A percentile compares a stretch with the other conserved stretches of the same genome.
Evolutionary conservation across 1,140 invertebrate genomes (phyloP).

Genomic region (Chrysoperla carnea): DNA sequence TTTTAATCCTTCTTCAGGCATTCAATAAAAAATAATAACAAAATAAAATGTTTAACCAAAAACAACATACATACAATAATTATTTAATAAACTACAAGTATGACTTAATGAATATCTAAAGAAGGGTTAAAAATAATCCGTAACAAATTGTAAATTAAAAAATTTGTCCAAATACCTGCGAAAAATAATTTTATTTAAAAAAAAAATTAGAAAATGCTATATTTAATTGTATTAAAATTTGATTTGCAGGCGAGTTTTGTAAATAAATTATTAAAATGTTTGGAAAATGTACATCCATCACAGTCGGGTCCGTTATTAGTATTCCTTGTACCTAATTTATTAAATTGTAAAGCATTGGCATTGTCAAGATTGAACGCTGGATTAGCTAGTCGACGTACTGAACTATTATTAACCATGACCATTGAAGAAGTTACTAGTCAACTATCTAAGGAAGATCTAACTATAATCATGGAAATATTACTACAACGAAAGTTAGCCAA

Average conservation of each 20-base stretch:
- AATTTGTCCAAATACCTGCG: too few species aligned
- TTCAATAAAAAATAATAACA: too few species aligned
- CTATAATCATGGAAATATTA: constrained; percentile 32
- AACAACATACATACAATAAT: too few species aligned
- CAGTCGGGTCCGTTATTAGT: constrained; percentile 44
- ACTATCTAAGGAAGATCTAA: constrained; percentile 35
- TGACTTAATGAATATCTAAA: too few species aligned
- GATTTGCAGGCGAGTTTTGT: constrained; percentile 28
- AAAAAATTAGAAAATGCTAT: too few species aligned
- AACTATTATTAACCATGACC: constrained; percentile 37
- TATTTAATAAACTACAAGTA: too few species aligned
- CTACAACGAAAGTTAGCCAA: constrained; percentile 27
- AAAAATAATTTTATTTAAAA: too few species aligned
- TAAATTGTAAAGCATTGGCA: constrained; percentile 36
- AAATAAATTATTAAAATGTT: constrained; percentile 33
- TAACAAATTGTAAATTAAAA: too few species aligned
- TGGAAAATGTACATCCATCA: constrained; percentile 45
- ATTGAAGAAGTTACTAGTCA: constrained; percentile 31
- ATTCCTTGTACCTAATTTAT: constrained; percentile 36
- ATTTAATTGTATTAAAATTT: background rate
- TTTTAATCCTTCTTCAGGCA: too few species aligned
- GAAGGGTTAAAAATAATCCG: too few species aligned
- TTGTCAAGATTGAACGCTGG: constrained; percentile 37
- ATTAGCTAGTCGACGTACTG: constrained; percentile 40
- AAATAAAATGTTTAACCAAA: too few species aligned